Evolutionary conservation across 1,140 invertebrate species (phyloP).

Genomic region (Eulimnadia texana): DNA sequence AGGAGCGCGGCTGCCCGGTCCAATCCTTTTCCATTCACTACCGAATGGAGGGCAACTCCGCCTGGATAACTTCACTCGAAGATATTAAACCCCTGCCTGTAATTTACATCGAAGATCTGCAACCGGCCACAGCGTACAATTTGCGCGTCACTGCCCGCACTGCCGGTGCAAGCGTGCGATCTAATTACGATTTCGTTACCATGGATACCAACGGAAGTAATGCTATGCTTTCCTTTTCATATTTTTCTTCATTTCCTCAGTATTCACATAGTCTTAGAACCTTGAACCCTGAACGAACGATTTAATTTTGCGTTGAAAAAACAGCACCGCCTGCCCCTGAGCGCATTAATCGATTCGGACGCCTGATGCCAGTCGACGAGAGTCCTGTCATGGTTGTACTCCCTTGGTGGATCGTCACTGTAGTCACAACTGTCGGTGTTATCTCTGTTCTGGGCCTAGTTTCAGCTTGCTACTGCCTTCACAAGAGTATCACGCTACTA

Average conservation of each 20-base stretch:
- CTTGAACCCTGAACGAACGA: too few relatives aligned
- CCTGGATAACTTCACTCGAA: not conserved
- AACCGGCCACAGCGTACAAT: not conserved
- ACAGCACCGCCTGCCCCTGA: not conserved
- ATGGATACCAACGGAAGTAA: not conserved
- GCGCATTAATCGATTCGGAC: not conserved
- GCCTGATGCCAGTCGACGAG: not conserved
- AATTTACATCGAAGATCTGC: conserved; percentile 1
- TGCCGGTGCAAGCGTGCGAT: not conserved
- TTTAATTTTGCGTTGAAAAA: too few relatives aligned
- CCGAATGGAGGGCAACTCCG: conserved; percentile 23
- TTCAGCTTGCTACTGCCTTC: not conserved
- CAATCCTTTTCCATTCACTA: conserved; percentile 59
- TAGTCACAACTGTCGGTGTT: not conserved
- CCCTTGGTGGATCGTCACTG: not conserved
- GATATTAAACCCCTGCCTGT: not conserved
- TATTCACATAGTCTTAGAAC: too few relatives aligned
- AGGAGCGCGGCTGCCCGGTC: conserved; percentile 38
- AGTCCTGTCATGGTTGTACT: not conserved
- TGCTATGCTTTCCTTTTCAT: too few relatives aligned
- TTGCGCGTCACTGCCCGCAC: not conserved
- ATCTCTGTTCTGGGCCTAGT: not conserved
- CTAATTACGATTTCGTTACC: not conserved
- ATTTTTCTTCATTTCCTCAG: too few relatives aligned
- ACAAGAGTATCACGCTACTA: not conserved